Evolutionary conservation across 1,140 invertebrate species (phyloP), one percentile per base, ranked within the genome.

Genomic region (Scaptomyza montana): DNA sequence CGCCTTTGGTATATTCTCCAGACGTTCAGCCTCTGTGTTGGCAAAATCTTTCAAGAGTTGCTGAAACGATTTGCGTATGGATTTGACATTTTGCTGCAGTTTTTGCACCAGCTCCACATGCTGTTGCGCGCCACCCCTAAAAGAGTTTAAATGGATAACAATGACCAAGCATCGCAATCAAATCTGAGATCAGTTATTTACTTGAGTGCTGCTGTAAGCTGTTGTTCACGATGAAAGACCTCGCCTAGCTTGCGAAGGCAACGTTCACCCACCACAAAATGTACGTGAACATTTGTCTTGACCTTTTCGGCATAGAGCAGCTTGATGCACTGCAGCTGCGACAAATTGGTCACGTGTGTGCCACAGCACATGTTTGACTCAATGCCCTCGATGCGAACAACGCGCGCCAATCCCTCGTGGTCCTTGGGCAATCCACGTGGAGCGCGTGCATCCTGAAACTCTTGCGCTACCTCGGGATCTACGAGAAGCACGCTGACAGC

Each of bases 281-380:
- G 92, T 0, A 96, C 90, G 55, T 93, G 62, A 0, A 94, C 82
- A 77, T 96, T 95, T 0, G 92, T 94, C 91, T 96, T 96, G 12
- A 93, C 93, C 76, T 96, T 96, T 91, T 97, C 96, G 2, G 92
- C 90, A 53, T 94, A 93, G 2, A 96, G 73, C 19, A 97, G 80
- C 91, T 97, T 97, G 6, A 97, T 94, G 4, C 94, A 94, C 93
- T 97, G 97, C 47, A 98, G 92, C 87, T 97, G 95, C 72, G 93
- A 93, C 36, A 97, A 92, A 92, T 96, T 97, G 3, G 93, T 93
- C 2, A 97, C 95, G 92, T 98, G 97, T 0, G 97, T 98, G 19
- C 97, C 97, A 93, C 97, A 98, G 91, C 97, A 98, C 93, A 97
- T 95, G 81, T 96, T 97, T 39, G 94, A 93, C 73, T 97, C 96